Evolutionary conservation across 2,797 vertebrate species (phyloP).

Genomic region (Alfaro cultratus): DNA sequence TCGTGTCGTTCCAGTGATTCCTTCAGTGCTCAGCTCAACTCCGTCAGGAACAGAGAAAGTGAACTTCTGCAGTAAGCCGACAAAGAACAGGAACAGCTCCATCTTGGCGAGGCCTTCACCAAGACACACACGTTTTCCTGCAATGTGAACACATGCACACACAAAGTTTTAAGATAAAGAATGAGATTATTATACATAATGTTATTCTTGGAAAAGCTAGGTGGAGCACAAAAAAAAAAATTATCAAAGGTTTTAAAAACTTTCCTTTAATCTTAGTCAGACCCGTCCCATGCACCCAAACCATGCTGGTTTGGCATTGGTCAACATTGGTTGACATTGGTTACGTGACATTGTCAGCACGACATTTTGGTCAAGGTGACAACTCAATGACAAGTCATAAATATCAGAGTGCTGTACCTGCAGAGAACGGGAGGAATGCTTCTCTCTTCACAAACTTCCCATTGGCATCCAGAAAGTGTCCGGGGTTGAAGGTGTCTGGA

Average conservation of each 20-base stretch:
- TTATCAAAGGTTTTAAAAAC: not conserved
- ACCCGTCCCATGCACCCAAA: not conserved
- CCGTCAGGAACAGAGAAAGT: not conserved
- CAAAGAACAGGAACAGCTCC: slow-evolving; percentile 7
- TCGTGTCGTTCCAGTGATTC: not conserved
- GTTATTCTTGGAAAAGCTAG: not conserved
- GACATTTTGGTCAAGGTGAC: not conserved
- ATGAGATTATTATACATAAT: not conserved
- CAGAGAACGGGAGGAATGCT: slow-evolving; percentile 85
- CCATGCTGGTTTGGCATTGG: too few relatives aligned
- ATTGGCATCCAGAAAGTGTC: slow-evolving; percentile 84
- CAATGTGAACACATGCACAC: not conserved
- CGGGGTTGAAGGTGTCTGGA: slow-evolving; percentile 84
- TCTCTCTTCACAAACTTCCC: slow-evolving; percentile 85
- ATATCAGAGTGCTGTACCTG: slow-evolving; percentile 66
- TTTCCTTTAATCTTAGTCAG: not conserved
- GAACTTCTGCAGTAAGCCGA: not conserved
- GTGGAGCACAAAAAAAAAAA: not conserved
- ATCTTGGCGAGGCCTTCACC: slow-evolving; percentile 79
- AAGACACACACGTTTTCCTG: slow-evolving; percentile 84
- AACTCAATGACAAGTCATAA: too few relatives aligned
- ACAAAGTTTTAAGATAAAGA: not conserved
- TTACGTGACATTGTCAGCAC: too few relatives aligned
- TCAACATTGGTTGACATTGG: too few relatives aligned
- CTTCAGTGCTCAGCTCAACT: not conserved